phyloP scores from a whole-genome alignment of 1,140 invertebrate genomes.

The Microplitis demolitor region DNA sequence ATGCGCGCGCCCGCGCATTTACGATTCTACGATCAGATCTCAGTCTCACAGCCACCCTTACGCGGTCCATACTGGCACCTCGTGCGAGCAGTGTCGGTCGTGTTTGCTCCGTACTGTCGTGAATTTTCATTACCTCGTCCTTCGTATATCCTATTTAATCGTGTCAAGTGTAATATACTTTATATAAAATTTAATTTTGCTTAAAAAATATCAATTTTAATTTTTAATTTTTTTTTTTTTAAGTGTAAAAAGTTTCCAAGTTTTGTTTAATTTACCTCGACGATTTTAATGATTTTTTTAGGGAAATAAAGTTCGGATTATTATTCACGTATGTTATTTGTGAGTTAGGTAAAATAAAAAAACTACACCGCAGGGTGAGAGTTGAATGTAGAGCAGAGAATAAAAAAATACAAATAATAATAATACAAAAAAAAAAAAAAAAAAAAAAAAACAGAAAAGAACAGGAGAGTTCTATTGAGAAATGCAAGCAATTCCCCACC shows the following conservation, averaged over 20 bases:
- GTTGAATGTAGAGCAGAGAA: too few relatives aligned
- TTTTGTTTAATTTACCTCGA: too few relatives aligned
- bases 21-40: slow-evolving; percentile 51
- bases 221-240: too few relatives aligned
- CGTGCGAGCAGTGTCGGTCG: slow-evolving; percentile 45
- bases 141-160: background rate
- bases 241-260: too few relatives aligned
- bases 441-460: background rate
- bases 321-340: too few relatives aligned
- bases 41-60: slow-evolving; percentile 61
- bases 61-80: slow-evolving; percentile 50
- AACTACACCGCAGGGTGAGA: too few relatives aligned
- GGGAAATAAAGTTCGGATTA: too few relatives aligned
- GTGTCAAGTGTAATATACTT: background rate
- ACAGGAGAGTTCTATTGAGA: background rate
- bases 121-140: slow-evolving; percentile 22
- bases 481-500: slow-evolving; percentile 14
- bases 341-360: too few relatives aligned
- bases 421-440: background rate
- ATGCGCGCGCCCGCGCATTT: slow-evolving; percentile 50
- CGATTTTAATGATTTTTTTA: too few relatives aligned
- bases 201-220: background rate
- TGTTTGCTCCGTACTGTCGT: slow-evolving; percentile 19
- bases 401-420: too few relatives aligned
- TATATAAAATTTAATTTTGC: background rate